These are phyloP conservation scores for Drosophila cardini DNA, from an alignment of 1,140 invertebrate genomes.

Conservation along the genomic window DNA sequence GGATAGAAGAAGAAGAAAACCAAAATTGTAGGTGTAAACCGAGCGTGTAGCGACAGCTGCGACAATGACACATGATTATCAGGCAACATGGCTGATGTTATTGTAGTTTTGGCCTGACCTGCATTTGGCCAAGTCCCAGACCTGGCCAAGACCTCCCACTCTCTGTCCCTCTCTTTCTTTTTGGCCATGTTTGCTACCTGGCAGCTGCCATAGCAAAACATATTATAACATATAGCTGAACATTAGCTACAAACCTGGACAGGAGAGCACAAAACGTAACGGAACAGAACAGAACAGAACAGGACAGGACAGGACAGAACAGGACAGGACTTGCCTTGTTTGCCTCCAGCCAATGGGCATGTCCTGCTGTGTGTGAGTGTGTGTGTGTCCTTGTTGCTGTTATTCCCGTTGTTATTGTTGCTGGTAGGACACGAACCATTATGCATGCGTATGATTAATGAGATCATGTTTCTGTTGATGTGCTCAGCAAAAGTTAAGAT, in stretches of 20 bases:
- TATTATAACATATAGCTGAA: conserved; percentile 70
- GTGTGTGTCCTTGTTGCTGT: conserved; percentile 7
- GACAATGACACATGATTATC: conserved; percentile 83
- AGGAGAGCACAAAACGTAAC: conserved; percentile 22
- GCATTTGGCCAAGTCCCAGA: conserved; percentile 49
- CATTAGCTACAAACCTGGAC: conserved; percentile 55
- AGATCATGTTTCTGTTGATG: conserved; percentile 79
- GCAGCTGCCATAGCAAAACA: conserved; percentile 23
- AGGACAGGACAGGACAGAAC: neutral
- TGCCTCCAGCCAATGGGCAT: conserved; percentile 35
- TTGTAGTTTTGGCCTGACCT: conserved; percentile 43
- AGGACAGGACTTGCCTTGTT: conserved; percentile 24
- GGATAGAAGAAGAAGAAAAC: neutral
- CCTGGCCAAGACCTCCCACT: neutral
- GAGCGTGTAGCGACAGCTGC: conserved; percentile 58
- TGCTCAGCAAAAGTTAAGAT: conserved; percentile 13
- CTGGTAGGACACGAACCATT: conserved; percentile 72
- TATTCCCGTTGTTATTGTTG: conserved; percentile 21
- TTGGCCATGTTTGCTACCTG: conserved; percentile 25
- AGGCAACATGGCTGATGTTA: conserved; percentile 48
- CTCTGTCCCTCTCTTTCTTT: neutral
- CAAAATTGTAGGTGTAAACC: conserved; percentile 8
- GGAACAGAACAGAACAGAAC: neutral
- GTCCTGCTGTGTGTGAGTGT: conserved; percentile 21
- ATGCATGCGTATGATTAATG: conserved; percentile 81